Conservation (phyloP, 2,888 invertebrate genomes). For the Pollenia labialis region DNA sequence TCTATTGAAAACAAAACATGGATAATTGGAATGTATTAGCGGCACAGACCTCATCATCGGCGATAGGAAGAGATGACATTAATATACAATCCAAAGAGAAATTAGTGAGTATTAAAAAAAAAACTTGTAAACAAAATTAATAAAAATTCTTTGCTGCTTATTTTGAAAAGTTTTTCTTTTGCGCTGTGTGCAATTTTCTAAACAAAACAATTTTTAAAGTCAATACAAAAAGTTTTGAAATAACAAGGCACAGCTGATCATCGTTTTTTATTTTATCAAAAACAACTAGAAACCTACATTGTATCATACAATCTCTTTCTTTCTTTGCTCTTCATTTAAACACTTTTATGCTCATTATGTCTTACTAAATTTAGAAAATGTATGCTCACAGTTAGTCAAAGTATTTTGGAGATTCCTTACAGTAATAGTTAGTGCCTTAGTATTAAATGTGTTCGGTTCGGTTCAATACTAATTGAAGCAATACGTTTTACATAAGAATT, state of each 20-base stretch:
- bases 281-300: slow-evolving; percentile 23
- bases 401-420: slow-evolving; percentile 78
- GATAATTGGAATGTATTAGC: slow-evolving; percentile 90
- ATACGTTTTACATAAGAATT: slow-evolving; percentile 66
- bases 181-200: slow-evolving; percentile 55
- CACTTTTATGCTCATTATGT: slow-evolving; percentile 26
- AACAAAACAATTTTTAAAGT: slow-evolving; percentile 60
- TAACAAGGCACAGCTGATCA: slow-evolving; percentile 61
- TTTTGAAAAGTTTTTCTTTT: neutral
- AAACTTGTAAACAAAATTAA: slow-evolving; percentile 8
- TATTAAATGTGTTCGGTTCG: slow-evolving; percentile 73
- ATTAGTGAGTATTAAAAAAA: slow-evolving; percentile 79
- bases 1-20: slow-evolving; percentile 83
- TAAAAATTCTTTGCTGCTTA: no score
- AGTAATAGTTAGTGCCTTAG: slow-evolving; percentile 72
- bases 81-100: slow-evolving; percentile 79
- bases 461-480: slow-evolving; percentile 53
- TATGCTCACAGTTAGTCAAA: slow-evolving; percentile 74
- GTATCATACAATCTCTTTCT: slow-evolving; percentile 4
- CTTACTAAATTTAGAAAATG: slow-evolving; percentile 74
- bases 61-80: slow-evolving; percentile 88
- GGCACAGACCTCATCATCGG: slow-evolving; percentile 86
- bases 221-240: slow-evolving; percentile 61
- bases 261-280: slow-evolving; percentile 17
- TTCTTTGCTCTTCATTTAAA: neutral